phyloP scores from a whole-genome alignment of 2,113 vertebrate genomes.

The Thomomys bottae region DNA sequence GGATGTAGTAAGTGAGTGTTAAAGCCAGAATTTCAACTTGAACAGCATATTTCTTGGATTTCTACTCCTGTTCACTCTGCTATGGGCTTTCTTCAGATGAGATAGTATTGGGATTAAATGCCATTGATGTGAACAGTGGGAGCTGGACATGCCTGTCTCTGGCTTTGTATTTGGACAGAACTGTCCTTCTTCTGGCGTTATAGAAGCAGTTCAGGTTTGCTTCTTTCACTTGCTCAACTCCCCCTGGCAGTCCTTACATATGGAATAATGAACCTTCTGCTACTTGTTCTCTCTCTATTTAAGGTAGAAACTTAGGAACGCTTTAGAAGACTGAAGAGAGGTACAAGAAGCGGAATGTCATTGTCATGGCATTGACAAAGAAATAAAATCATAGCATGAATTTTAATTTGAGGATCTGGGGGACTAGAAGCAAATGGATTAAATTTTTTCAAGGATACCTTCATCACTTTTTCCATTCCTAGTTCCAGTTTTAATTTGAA shows the following conservation, averaged over 20 bases:
- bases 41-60: background rate
- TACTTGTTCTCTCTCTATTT: background rate
- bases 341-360: background rate
- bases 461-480: background rate
- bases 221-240: background rate
- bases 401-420: background rate
- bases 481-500: background rate
- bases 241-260: background rate
- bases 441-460: constrained; percentile 29
- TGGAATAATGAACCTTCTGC: background rate
- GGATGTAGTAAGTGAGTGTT: background rate
- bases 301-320: background rate
- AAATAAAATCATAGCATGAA: constrained; percentile 11
- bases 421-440: background rate
- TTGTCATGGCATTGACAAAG: background rate
- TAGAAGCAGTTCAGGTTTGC: background rate
- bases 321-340: background rate
- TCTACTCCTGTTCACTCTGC: background rate
- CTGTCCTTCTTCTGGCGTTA: background rate
- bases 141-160: background rate
- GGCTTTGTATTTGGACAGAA: background rate
- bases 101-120: background rate
- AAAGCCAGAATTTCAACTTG: background rate
- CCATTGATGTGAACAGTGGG: background rate
- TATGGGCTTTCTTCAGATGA: background rate